phyloP scores from a whole-genome alignment of 2,113 vertebrate genomes.

The Orthochromis malagaraziensis region DNA sequence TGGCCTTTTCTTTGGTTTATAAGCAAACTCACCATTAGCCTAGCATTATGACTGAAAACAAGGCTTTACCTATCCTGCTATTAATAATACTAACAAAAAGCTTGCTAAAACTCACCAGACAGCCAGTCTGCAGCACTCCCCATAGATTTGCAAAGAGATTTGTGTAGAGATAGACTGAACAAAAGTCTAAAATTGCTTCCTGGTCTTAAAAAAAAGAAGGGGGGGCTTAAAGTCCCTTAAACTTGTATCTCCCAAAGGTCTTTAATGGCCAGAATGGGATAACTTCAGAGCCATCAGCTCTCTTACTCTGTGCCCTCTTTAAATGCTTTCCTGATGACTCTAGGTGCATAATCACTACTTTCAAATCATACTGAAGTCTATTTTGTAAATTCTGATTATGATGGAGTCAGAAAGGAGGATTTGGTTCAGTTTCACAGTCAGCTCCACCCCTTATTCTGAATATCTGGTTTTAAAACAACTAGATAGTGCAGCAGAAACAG shows the following conservation, averaged over 20 bases:
- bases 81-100: background rate
- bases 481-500: background rate
- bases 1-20: background rate
- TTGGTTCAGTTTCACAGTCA: background rate
- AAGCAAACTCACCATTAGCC: background rate
- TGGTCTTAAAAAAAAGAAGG: background rate
- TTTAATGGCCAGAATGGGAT: background rate
- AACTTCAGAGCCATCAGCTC: background rate
- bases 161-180: background rate
- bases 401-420: background rate
- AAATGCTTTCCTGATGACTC: background rate
- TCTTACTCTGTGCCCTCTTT: background rate
- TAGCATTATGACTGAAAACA: background rate
- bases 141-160: background rate
- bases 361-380: background rate
- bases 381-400: background rate
- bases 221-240: background rate
- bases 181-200: accelerated
- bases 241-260: background rate
- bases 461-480: background rate
- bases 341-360: accelerated
- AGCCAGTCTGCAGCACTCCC: background rate
- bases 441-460: background rate
- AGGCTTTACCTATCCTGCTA: background rate
- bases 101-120: background rate